phyloP scores from a whole-genome alignment of 64 coral and sea anemone genomes.

The Montipora efflorescens region DNA sequence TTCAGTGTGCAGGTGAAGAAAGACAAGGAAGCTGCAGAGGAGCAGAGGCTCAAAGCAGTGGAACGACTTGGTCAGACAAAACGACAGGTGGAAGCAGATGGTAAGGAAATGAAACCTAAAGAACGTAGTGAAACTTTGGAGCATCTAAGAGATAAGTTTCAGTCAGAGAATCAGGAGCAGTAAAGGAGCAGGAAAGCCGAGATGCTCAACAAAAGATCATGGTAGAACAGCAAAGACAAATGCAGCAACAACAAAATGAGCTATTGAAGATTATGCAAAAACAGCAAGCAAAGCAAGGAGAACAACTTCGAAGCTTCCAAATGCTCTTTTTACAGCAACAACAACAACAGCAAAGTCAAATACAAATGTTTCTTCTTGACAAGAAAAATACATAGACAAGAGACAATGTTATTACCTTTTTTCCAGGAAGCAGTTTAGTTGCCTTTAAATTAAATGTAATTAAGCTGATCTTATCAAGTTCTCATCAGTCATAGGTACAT shows the following conservation, averaged over 20 bases:
- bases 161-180: background rate
- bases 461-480: too few species aligned
- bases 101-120: too few species aligned
- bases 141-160: constrained; percentile 2
- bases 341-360: background rate
- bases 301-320: background rate
- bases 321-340: background rate
- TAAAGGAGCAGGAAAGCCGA: background rate
- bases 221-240: background rate
- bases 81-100: too few species aligned
- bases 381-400: background rate
- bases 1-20: too few species aligned
- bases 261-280: constrained; percentile 28
- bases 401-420: background rate
- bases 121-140: background rate
- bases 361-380: background rate
- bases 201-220: background rate
- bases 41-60: too few species aligned
- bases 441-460: too few species aligned
- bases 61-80: too few species aligned
- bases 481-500: too few species aligned
- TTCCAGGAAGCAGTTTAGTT: too few species aligned
- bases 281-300: background rate
- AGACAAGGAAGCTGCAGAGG: too few species aligned
- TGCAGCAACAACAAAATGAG: constrained; percentile 30